These are phyloP conservation scores for Rhynchotus rufescens DNA, from an alignment of 2,797 vertebrate species.

Conservation along the genomic window DNA sequence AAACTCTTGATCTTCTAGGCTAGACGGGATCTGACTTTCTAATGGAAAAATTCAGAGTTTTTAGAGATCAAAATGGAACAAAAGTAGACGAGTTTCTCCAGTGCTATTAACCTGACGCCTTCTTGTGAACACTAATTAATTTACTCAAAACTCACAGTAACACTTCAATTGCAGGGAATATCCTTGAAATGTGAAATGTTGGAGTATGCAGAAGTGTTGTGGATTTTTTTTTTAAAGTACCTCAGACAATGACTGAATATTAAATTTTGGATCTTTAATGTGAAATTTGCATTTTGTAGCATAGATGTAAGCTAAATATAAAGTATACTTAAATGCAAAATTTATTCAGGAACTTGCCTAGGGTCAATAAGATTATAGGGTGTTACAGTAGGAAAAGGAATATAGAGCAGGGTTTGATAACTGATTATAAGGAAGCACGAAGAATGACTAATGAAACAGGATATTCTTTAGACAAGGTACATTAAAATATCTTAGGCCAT, in stretches of 20 bases:
- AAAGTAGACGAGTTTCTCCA: conserved; percentile 18
- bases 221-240: background rate
- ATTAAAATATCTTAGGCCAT: background rate
- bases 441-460: background rate
- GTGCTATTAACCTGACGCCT: background rate
- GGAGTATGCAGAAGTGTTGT: background rate
- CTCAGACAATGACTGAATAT: rapidly evolving
- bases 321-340: background rate
- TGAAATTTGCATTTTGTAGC: background rate
- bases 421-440: background rate
- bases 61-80: conserved; percentile 9
- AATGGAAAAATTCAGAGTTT: conserved; percentile 13
- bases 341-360: background rate
- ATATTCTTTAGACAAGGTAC: background rate
- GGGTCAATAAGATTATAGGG: background rate
- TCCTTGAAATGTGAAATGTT: background rate
- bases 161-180: background rate
- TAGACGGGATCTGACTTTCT: conserved; percentile 14
- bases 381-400: background rate
- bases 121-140: background rate
- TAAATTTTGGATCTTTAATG: background rate
- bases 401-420: background rate
- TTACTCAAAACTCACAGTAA: background rate
- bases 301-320: background rate
- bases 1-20: conserved; percentile 2